phyloP scores from a whole-genome alignment of 1,140 invertebrate species.

The Brachionus paranguensis region DNA sequence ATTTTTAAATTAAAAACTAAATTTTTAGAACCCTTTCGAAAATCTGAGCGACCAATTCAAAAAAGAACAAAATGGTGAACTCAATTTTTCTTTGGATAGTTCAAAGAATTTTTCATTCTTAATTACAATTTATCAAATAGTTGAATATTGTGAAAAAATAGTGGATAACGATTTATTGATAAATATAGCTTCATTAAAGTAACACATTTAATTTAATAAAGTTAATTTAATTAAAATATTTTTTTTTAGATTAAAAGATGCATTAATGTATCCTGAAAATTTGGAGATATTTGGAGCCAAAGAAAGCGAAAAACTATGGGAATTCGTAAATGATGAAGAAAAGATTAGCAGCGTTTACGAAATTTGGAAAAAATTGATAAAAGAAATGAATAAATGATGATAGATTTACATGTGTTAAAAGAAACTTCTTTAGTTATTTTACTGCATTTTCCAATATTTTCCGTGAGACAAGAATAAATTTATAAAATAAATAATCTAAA shows the following conservation, averaged over 20 bases:
- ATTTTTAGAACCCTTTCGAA: conserved; percentile 1
- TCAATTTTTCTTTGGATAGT: neutral
- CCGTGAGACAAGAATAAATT: too few relatives aligned
- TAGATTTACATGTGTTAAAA: too few relatives aligned
- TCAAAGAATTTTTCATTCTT: neutral
- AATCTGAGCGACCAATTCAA: neutral
- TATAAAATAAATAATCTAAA: too few relatives aligned
- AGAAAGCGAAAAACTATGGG: neutral
- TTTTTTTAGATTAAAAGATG: neutral
- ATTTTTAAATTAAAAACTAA: neutral
- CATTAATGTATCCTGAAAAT: neutral
- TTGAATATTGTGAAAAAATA: neutral
- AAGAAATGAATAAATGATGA: too few relatives aligned
- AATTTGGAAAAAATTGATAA: neutral
- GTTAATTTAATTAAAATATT: neutral
- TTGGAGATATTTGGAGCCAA: neutral
- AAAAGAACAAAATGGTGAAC: neutral
- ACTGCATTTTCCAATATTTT: too few relatives aligned
- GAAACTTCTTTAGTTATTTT: too few relatives aligned
- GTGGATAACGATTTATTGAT: neutral
- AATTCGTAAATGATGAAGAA: neutral
- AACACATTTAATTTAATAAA: neutral
- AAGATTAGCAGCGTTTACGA: neutral
- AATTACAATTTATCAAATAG: neutral
- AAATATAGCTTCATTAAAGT: neutral